phyloP scores from a whole-genome alignment of 35 echinoderm and acorn worm species.

The Strongylocentrotus purpuratus region DNA sequence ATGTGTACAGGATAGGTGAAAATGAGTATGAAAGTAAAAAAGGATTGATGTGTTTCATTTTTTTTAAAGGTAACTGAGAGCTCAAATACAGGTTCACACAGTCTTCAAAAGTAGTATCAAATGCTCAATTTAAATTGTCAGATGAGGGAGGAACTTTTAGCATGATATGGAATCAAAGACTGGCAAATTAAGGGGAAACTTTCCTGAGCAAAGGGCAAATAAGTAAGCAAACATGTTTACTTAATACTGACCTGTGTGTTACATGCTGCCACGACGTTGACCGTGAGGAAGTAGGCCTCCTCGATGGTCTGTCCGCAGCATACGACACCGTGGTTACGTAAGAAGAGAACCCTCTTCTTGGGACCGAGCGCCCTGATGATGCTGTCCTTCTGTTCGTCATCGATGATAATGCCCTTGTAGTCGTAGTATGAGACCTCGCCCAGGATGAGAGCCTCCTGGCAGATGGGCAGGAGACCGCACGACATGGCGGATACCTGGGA shows the following conservation, averaged over 20 bases:
- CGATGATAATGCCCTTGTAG: conserved; percentile 87
- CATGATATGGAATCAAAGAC: not conserved
- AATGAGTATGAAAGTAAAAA: no score
- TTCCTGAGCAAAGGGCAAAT: not conserved
- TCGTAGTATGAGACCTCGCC: conserved; percentile 89
- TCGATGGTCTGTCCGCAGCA: conserved; percentile 90
- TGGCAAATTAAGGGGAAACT: not conserved
- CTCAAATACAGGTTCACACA: no score
- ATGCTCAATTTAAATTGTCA: no score
- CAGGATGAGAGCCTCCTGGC: conserved; percentile 83
- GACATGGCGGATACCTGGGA: conserved; percentile 91
- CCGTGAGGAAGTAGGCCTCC: conserved; percentile 80
- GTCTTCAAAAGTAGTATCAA: no score
- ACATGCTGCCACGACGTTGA: conserved; percentile 82
- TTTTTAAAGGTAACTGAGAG: no score
- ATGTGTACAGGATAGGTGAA: no score
- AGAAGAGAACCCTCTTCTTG: conserved; percentile 89
- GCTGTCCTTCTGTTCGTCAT: conserved; percentile 85
- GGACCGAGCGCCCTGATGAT: conserved; percentile 93
- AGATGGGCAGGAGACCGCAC: conserved; percentile 86
- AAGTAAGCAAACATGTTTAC: not conserved
- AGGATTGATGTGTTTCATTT: no score
- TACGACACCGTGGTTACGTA: conserved; percentile 96
- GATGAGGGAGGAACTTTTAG: not conserved
- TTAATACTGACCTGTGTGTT: conserved; percentile 74